Conservation (phyloP, 2,113 vertebrate genomes). For the Oncorhynchus gorbuscha region DNA sequence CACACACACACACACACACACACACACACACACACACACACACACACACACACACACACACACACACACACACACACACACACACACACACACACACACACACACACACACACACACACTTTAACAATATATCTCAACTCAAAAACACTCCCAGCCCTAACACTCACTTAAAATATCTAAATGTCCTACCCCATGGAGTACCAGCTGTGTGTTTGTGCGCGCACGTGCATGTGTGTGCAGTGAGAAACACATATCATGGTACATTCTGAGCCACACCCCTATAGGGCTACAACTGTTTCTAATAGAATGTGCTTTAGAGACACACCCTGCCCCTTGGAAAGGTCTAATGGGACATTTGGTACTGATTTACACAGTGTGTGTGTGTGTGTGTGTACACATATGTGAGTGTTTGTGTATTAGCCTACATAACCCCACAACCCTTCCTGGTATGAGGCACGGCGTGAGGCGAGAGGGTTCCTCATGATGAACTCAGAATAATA, state of each 20-base stretch:
- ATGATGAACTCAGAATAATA: too few relatives aligned
- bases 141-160: neutral
- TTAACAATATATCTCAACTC: neutral
- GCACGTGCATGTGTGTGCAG: too few relatives aligned
- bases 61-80: neutral
- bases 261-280: conserved; percentile 9
- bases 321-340: conserved; percentile 6
- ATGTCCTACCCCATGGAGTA: neutral
- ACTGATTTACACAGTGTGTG: neutral
- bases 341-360: neutral
- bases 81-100: neutral
- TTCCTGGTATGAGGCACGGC: too few relatives aligned
- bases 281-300: conserved; percentile 16
- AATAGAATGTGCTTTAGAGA: conserved; percentile 3
- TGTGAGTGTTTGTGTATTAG: neutral
- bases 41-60: neutral
- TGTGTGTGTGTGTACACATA: neutral
- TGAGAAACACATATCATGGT: neutral
- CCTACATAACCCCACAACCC: too few relatives aligned
- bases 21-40: neutral
- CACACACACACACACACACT: neutral
- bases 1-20: neutral
- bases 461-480: too few relatives aligned
- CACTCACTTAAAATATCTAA: conserved; percentile 2
- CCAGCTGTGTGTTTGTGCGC: neutral